A percentile compares a stretch with the other conserved stretches of the same genome.
These are phyloP conservation scores for Glaucopsyche alexis DNA, from an alignment of 2,888 invertebrate genomes.

Conservation along the genomic window DNA sequence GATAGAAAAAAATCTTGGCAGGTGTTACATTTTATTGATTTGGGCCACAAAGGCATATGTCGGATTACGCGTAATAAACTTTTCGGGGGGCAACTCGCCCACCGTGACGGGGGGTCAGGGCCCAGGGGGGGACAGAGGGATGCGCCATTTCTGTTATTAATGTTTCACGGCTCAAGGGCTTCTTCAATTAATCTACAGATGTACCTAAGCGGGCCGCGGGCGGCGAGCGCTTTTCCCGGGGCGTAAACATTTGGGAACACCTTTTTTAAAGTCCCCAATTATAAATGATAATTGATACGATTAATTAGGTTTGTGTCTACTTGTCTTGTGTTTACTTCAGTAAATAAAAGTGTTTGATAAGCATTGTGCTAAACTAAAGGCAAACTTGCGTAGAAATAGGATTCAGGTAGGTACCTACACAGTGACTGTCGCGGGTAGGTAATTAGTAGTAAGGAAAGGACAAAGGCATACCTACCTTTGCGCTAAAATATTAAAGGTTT, in stretches of 20 bases:
- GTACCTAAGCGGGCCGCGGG: conserved; percentile 11
- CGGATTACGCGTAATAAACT: conserved; percentile 36
- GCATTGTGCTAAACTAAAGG: too few species aligned
- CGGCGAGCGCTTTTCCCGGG: conserved; percentile 67
- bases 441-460: too few species aligned
- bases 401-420: too few species aligned
- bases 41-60: conserved; percentile 33
- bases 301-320: background rate
- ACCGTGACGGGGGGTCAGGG: conserved; percentile 11
- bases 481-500: too few species aligned
- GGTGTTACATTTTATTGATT: conserved; percentile 37
- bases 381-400: too few species aligned
- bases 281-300: background rate
- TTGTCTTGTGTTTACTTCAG: background rate
- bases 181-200: conserved; percentile 43
- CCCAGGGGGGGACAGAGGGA: background rate
- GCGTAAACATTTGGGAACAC: conserved; percentile 26
- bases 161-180: conserved; percentile 42
- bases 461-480: too few species aligned
- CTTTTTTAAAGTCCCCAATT: conserved; percentile 28
- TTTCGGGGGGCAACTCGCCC: conserved; percentile 24
- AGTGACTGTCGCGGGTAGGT: too few species aligned
- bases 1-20: conserved; percentile 30
- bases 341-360: background rate
- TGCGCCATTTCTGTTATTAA: conserved; percentile 44